Evolutionary conservation across 2,113 vertebrate genomes (phyloP), one percentile per base, ranked within the genome.

Genomic region (Sinocyclocheilus maitianheensis): DNA sequence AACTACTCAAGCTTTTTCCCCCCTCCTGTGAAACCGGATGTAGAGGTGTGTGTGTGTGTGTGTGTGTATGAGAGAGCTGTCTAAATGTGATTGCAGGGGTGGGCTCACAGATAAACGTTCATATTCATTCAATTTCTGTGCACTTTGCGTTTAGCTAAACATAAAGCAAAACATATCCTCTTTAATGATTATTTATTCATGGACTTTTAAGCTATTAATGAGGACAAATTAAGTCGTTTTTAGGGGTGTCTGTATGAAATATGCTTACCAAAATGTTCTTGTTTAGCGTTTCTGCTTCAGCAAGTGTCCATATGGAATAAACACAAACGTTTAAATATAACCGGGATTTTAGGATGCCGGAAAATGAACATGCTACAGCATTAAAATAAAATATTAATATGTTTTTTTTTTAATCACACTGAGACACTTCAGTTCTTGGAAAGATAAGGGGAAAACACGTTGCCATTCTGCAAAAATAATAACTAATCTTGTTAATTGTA

Each of bases 121-220:
- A 92, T 94, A 93, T 93, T 93, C 89, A 93, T 89, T 90, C 86
- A 84, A 71, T 87, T 90, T 88, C 90, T 90, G 87, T 63, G 82
- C 91, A 86, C 90, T 94, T 90, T 91, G 91, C 91, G 93, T 92
- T 89, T 92, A 90, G 88, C 90, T 90, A 46, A 90, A 90, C 87
- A 93, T 90, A 87, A 75, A 91, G 86, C 82, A 89, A 60, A 89
- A 90, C 91, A 89, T 92, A 92, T 92, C 87, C 88, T 90, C 91
- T 93, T 93, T 90, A 93, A 92, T 91, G 80, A 95, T 96, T 92
- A 95, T 92, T 95, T 94, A 96, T 95, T 96, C 93, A 96, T 95
- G 91, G 91, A 94, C 92, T 94, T 95, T 95, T 95, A 95, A 95
- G 94, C 93, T 94, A 94, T 95, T 96, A 96, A 95, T 96, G 94